Evolutionary conservation across 2,113 vertebrate species (phyloP).

Genomic region (Aviceda subcristata): DNA sequence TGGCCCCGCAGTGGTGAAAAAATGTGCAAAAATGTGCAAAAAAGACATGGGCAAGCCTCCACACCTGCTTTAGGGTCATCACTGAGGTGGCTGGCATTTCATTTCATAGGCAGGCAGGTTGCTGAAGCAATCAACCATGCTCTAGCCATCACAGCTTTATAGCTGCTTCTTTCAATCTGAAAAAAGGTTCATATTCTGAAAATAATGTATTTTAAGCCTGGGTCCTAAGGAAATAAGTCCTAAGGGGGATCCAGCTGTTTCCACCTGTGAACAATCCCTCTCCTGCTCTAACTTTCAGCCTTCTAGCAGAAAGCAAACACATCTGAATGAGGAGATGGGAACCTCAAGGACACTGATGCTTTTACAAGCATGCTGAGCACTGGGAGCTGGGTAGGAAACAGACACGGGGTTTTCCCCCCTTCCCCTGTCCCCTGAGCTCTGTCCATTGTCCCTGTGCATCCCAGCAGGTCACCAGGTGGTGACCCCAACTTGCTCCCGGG

Average conservation of each 20-base stretch:
- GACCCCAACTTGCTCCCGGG: background rate
- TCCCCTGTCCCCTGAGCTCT: background rate
- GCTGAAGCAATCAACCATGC: background rate
- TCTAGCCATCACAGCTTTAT: background rate
- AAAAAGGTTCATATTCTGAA: background rate
- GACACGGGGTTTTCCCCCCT: background rate
- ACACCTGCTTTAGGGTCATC: background rate
- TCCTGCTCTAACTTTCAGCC: background rate
- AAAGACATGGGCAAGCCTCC: background rate
- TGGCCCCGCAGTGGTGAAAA: background rate
- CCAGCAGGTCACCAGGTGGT: background rate
- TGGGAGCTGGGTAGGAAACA: background rate
- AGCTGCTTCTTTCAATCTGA: background rate
- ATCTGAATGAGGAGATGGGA: background rate
- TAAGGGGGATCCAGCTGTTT: background rate
- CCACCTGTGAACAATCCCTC: background rate
- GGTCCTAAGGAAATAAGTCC: background rate
- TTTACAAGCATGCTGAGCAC: background rate
- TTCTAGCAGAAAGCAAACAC: background rate
- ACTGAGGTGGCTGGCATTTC: background rate
- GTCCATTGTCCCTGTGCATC: rapidly evolving
- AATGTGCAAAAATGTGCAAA: background rate
- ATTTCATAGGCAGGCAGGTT: background rate
- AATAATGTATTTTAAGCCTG: background rate
- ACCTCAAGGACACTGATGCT: background rate